A percentile compares a stretch with the other conserved stretches of the same genome.
phyloP scores from a whole-genome alignment of 2,113 vertebrate genomes.

The Cynoglossus semilaevis region DNA sequence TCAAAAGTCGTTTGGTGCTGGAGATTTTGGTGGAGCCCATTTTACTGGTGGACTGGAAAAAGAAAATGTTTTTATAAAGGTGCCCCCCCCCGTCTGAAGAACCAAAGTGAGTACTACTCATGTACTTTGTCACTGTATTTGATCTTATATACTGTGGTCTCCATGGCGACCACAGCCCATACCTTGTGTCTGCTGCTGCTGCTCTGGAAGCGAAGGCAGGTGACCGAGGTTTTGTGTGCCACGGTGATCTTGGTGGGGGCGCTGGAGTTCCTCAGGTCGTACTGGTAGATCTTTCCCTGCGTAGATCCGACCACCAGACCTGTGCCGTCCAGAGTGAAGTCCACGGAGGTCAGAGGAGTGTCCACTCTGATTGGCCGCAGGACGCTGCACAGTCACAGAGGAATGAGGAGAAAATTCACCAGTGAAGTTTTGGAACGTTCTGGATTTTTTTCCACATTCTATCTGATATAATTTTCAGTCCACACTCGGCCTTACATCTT shows the following conservation, averaged over 20 bases:
- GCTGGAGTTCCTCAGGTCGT: slow-evolving; percentile 91
- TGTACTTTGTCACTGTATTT: too few species aligned
- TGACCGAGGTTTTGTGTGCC: slow-evolving; percentile 95
- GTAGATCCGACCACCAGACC: slow-evolving; percentile 90
- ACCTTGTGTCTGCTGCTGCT: slow-evolving; percentile 81
- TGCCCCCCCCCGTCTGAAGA: too few species aligned
- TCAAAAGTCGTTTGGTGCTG: slow-evolving; percentile 71
- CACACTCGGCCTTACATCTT: too few species aligned
- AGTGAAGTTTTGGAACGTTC: too few species aligned
- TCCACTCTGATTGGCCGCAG: slow-evolving; percentile 86
- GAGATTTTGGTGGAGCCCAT: slow-evolving; percentile 75
- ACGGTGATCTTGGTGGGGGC: slow-evolving; percentile 81
- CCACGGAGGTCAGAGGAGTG: slow-evolving; percentile 88
- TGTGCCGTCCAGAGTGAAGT: slow-evolving; percentile 90
- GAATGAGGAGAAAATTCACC: not conserved
- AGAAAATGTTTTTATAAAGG: not conserved
- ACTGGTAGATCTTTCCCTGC: slow-evolving; percentile 90
- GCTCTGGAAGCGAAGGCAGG: slow-evolving; percentile 88
- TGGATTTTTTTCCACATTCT: not conserved
- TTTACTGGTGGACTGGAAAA: slow-evolving; percentile 79
- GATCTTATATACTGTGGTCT: too few species aligned
- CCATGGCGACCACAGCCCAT: not conserved
- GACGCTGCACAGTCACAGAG: slow-evolving; percentile 46
- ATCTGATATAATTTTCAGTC: too few species aligned
- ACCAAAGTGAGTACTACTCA: too few species aligned